These are phyloP conservation scores for Rostratula benghalensis DNA, from an alignment of 2,113 vertebrate species.

Conservation along the genomic window DNA sequence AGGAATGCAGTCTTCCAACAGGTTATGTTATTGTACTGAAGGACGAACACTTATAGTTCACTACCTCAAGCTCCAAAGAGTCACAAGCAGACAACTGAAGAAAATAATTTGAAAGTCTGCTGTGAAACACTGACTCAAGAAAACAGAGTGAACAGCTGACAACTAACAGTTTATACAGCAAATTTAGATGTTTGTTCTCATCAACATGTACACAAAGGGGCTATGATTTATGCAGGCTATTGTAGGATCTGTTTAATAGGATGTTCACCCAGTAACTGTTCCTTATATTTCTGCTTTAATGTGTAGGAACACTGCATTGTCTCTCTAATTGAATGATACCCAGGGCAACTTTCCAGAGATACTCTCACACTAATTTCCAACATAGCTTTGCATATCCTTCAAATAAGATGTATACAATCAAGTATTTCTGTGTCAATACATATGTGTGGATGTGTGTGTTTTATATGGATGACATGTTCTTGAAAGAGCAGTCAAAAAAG, in stretches of 20 bases:
- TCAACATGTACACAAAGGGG: neutral
- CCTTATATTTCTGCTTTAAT: neutral
- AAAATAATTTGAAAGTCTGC: neutral
- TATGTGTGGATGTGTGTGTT: accelerated
- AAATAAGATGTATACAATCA: neutral
- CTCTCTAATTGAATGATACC: neutral
- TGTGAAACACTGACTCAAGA: neutral
- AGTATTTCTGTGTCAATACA: neutral
- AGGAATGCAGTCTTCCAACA: neutral
- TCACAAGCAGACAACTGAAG: neutral
- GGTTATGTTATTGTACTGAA: neutral
- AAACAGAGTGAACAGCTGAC: neutral
- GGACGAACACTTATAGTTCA: neutral
- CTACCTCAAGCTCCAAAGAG: neutral
- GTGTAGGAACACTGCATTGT: neutral
- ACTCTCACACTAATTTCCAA: neutral
- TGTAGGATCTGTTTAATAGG: neutral
- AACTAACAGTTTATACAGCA: neutral
- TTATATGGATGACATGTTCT: neutral
- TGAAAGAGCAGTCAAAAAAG: neutral
- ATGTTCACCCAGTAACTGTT: neutral
- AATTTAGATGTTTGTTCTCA: neutral
- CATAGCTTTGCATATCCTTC: neutral
- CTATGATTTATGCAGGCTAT: neutral
- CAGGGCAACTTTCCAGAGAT: neutral